phyloP scores from a whole-genome alignment of 2,113 vertebrate species.

The Nyctibius bracteatus region DNA sequence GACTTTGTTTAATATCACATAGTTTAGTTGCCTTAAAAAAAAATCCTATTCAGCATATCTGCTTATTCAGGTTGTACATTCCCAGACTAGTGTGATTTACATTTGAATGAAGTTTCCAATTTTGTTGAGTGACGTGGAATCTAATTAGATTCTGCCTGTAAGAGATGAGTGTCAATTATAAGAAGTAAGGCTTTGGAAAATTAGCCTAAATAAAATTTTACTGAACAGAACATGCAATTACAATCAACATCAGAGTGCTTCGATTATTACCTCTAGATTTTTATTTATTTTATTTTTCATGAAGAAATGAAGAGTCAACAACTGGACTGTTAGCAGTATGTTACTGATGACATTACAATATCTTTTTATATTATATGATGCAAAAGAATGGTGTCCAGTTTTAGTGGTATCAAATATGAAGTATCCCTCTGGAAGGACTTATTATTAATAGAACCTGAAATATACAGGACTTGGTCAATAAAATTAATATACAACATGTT shows the following conservation, averaged over 20 bases:
- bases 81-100: slow-evolving; percentile 16
- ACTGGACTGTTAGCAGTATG: not conserved
- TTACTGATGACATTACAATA: not conserved
- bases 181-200: slow-evolving; percentile 41
- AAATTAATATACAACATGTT: not conserved
- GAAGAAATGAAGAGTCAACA: not conserved
- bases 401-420: not conserved
- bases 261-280: not conserved
- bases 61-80: slow-evolving; percentile 16
- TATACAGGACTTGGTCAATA: not conserved
- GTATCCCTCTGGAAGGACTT: not conserved
- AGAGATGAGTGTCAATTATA: slow-evolving; percentile 26
- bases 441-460: not conserved
- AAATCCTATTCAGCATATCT: not conserved
- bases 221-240: slow-evolving; percentile 5
- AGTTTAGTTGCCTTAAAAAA: not conserved
- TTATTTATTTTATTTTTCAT: not conserved
- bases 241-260: not conserved
- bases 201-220: slow-evolving; percentile 32
- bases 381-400: not conserved
- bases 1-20: not conserved
- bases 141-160: slow-evolving; percentile 49
- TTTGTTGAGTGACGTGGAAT: slow-evolving; percentile 61
- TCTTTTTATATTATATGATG: not conserved
- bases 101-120: slow-evolving; percentile 61